Base-by-base conservation (phyloP, 2,888 invertebrate genomes). In the Pseudococcus jackbeardsleyi region DNA sequence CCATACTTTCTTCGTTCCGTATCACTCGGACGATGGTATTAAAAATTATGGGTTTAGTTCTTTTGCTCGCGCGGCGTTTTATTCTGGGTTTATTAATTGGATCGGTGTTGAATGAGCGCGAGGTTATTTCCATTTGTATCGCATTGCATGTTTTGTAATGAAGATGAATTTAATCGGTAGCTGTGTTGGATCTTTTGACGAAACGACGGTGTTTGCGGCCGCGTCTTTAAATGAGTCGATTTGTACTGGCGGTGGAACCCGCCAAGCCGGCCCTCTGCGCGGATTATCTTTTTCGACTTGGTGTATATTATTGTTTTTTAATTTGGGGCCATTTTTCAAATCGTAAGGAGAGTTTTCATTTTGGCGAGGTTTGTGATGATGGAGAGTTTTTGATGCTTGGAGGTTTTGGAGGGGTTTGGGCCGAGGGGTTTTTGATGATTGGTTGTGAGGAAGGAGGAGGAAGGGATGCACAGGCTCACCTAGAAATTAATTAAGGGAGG, bases 91-190 rank as follows among this genome's bases (percentile, higher is more conserved):
- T 72, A 72, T 72, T 72, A 72, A 72, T 72, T 72, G 72, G 72
- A 72, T 72, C 17, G 72, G 72, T 72, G 72, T 72, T 72, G 72
- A 72, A 72, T 72, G 72, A 72, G 33, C 72, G 17, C 33, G 33
- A 72, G 72, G 72, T 72, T 72, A 72, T 72, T 72, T 72, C 72
- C 72, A 72, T 72, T 72, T 39, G 72, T 72, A 72, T 72, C 72
- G 72, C 72, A 72, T 72, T 33, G 72, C 72, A 33, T 72, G 72
- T 72, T 72, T 72, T 72, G 33, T 72, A 72, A 72, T 72, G 72
- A 72, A 72, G 72, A 72, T 72, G 72, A 72, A 72, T 72, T 72
- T 72, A 72, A 72, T 72, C 72, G 72, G 72, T 72, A 72, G 72
- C 72, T 72, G 33, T 72, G 72, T 72, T 72, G 72, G 33, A 72